Conservation (phyloP, 2,888 invertebrate species). For the Arctia plantaginis region DNA sequence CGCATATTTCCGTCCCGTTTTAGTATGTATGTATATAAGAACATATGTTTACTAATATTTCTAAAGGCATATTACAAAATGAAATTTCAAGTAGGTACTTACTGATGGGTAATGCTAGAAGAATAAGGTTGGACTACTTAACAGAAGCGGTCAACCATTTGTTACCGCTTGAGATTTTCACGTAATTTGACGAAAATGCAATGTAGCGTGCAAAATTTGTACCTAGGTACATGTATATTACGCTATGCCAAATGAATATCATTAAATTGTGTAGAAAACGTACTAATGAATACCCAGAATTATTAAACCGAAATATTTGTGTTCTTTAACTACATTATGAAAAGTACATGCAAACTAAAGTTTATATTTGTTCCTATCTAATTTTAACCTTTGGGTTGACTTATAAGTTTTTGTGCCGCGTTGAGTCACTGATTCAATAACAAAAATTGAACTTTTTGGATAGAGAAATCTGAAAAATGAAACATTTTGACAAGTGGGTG, state of each 20-base stretch:
- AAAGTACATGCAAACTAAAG: neutral
- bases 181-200: constrained; percentile 2
- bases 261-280: neutral
- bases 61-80: neutral
- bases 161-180: constrained; percentile 1
- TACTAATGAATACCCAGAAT: neutral
- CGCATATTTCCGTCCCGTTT: too few relatives aligned
- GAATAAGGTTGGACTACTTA: neutral
- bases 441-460: too few relatives aligned
- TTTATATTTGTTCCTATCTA: too few relatives aligned
- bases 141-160: neutral
- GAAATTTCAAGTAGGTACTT: neutral
- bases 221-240: neutral
- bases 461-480: too few relatives aligned
- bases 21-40: neutral
- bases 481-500: too few relatives aligned
- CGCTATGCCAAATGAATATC: neutral
- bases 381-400: too few relatives aligned
- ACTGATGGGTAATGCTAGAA: neutral
- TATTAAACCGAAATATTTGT: neutral
- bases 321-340: neutral
- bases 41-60: neutral
- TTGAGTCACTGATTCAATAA: too few relatives aligned
- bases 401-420: too few relatives aligned
- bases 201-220: constrained; percentile 2